Conservation (phyloP, 2,888 invertebrate species). For the Hydroisotoma schaefferi region DNA sequence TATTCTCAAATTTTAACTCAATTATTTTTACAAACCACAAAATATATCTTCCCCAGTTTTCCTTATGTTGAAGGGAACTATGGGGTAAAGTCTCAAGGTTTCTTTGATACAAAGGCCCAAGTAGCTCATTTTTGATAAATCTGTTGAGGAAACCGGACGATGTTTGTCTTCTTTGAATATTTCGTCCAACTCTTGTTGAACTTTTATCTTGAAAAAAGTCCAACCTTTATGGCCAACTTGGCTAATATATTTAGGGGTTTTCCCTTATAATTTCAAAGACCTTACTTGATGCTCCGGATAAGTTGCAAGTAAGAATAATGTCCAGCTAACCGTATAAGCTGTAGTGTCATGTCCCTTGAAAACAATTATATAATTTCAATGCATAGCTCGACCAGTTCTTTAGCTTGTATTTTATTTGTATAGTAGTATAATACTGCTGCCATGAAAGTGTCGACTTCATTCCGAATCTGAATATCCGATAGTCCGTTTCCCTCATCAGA, state of each 20-base stretch:
- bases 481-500: not conserved
- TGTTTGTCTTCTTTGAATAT: slow-evolving; percentile 53
- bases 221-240: too few species aligned
- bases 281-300: slow-evolving; percentile 18
- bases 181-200: slow-evolving; percentile 55
- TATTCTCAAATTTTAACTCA: not conserved
- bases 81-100: slow-evolving; percentile 52
- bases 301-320: slow-evolving; percentile 13
- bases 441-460: slow-evolving; percentile 23
- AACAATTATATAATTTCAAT: not conserved
- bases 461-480: slow-evolving; percentile 11
- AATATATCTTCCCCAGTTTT: too few species aligned
- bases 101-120: slow-evolving; percentile 53
- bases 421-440: slow-evolving; percentile 9
- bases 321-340: slow-evolving; percentile 24
- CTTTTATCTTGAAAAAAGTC: slow-evolving; percentile 49
- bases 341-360: slow-evolving; percentile 36
- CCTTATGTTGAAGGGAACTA: slow-evolving; percentile 51
- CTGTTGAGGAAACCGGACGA: slow-evolving; percentile 54
- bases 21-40: not conserved
- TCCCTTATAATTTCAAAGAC: too few species aligned
- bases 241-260: too few species aligned
- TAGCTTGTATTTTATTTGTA: not conserved
- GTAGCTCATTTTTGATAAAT: slow-evolving; percentile 51
- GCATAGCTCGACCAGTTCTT: not conserved